Percentiles rank a stretch among this genome's conserved stretches.
Evolutionary conservation across 2,888 invertebrate species (phyloP).

Genomic region (Lasius fuliginosus): DNA sequence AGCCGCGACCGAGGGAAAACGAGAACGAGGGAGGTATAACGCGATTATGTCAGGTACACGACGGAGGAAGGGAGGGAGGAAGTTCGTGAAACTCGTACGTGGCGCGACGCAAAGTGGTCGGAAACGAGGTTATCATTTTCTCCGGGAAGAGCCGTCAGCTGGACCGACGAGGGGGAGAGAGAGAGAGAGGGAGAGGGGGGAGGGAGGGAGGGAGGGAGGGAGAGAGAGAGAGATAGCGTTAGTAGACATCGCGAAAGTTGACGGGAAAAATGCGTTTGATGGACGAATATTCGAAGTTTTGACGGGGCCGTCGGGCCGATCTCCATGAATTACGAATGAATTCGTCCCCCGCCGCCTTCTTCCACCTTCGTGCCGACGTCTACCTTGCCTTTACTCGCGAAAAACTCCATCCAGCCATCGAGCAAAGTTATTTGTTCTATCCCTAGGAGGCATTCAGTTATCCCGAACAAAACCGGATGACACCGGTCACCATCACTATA

Average conservation of each 20-base stretch:
- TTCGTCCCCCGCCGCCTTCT: constrained; percentile 43
- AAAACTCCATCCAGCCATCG: constrained; percentile 59
- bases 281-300: constrained; percentile 81
- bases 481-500: constrained; percentile 57
- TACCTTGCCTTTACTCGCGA: constrained; percentile 60
- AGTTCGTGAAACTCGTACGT: constrained; percentile 71
- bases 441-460: constrained; percentile 67
- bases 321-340: constrained; percentile 82
- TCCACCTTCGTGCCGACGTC: constrained; percentile 51
- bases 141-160: constrained; percentile 73
- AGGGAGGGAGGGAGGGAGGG: too few relatives aligned
- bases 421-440: constrained; percentile 71
- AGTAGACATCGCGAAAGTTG: constrained; percentile 77
- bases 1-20: constrained; percentile 23
- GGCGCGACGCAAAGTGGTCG: constrained; percentile 75
- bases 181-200: constrained; percentile 64
- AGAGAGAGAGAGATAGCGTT: constrained; percentile 68
- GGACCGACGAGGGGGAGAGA: constrained; percentile 65
- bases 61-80: constrained; percentile 31
- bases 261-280: constrained; percentile 81
- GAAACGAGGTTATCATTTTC: constrained; percentile 80
- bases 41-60: constrained; percentile 72
- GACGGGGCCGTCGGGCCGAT: constrained; percentile 76
- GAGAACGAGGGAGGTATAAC: constrained; percentile 61
- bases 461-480: constrained; percentile 62